Evolutionary conservation across 2,888 invertebrate genomes (phyloP), one percentile per base, ranked within the genome.

Genomic region (Physocephala rufipes): DNA sequence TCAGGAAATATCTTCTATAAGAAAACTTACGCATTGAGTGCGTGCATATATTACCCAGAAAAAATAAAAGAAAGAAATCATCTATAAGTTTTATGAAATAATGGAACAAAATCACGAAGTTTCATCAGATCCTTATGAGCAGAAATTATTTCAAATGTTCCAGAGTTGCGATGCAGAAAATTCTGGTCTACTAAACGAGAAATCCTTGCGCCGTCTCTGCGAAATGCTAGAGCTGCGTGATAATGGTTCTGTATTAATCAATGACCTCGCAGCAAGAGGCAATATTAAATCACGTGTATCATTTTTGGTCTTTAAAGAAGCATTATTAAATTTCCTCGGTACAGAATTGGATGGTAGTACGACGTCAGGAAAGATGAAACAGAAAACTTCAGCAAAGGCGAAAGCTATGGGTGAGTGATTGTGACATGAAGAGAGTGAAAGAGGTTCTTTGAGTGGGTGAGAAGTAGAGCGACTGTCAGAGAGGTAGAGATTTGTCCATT

Each of bases 81-180:
- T 36, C 36, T 36, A 36, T 36, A 36, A 36, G 36, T 36, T 36
- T 36, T 36, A 9, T 36, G 36, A 36, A 36, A 36, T 36, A 36
- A 36, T 36, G 36, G 36, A 36, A 36, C 36, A 36, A 36, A 36
- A 36, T 36, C 36, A 36, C 9, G 78, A 76, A 73, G 72, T 73
- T 68, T 75, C 77, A 13, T 51, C 76, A 24, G 92, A 93, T 87
- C 93, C 91, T 59, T 94, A 94, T 83, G 94, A 94, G 85, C 91
- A 92, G 86, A 93, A 94, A 87, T 88, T 94, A 80, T 90, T 92
- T 79, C 90, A 91, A 79, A 93, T 94, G 82, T 95, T 94, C 82
- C 90, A 92, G 84, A 93, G 92, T 82, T 93, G 93, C 87, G 91
- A 93, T 86, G 88, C 89, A 76, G 90, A 91, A 82, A 90, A 90